Evolutionary conservation across 1,140 invertebrate genomes (phyloP).

Genomic region (Schmidtea mediterranea): DNA sequence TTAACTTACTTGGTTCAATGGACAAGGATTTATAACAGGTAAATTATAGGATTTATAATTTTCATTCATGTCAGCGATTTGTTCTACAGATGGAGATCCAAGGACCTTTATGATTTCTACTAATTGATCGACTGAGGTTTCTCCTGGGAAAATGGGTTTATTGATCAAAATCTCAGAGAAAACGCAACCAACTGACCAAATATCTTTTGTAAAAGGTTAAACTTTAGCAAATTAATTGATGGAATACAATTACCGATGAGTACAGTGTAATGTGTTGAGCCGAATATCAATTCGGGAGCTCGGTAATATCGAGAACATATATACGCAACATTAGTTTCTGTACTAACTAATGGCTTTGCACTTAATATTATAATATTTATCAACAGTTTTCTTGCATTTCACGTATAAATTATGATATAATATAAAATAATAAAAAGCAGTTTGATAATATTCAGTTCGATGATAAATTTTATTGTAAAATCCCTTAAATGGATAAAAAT

Average conservation of each 20-base stretch:
- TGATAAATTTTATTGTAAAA: too few relatives aligned
- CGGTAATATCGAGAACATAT: conserved; percentile 10
- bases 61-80: conserved; percentile 8
- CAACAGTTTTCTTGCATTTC: too few relatives aligned
- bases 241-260: conserved; percentile 7
- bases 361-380: too few relatives aligned
- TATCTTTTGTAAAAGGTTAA: conserved; percentile 1
- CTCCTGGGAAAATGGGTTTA: conserved; percentile 8
- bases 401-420: too few relatives aligned
- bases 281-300: conserved; percentile 10
- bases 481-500: too few relatives aligned
- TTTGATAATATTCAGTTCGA: too few relatives aligned
- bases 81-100: conserved; percentile 5
- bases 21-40: not conserved
- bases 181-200: conserved; percentile 9
- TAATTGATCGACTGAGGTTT: conserved; percentile 7
- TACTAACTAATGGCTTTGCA: conserved; percentile 8
- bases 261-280: conserved; percentile 10
- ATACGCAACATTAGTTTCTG: conserved; percentile 9
- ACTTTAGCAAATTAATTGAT: too few relatives aligned
- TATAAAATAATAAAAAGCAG: too few relatives aligned
- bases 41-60: conserved; percentile 8
- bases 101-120: conserved; percentile 9
- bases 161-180: conserved; percentile 8
- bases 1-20: not conserved